Base-by-base conservation (phyloP, 2,888 invertebrate genomes). In the Drosophila mercatorum region DNA sequence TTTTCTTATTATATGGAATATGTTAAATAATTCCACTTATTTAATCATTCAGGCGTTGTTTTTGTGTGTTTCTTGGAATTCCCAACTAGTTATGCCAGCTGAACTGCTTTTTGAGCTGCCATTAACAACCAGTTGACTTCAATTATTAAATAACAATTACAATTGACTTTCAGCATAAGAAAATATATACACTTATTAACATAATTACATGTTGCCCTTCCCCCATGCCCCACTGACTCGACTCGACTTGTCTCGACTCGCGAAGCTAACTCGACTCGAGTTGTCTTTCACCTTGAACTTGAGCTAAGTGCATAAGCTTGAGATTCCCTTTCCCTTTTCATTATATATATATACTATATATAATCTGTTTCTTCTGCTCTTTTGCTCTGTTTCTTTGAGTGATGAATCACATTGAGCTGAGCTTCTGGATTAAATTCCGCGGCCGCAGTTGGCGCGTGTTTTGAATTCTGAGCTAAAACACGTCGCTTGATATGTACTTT, bases 261-360 rank as follows among this genome's bases (percentile, higher is more conserved):
- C 44, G 17, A 0, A 44, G 44, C 22, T 12, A 34, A 22, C 46
- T 38, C 10, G 41, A 31, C 12, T 12, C 22, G 7, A 22, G 11
- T 34, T 51, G 34, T 22, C 34, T 51, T 26, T 77, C 43, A 72
- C 83, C 83, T 87, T 83, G 88, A 83, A 83, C 83, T 87, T 83
- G 76, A 34, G 56, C 61, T 31, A 52, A 74, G 78, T 78, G 73
- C 72, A 72, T 51, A 66, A 59, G 26, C 38, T 52, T 44, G 11
- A 56, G 26, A 56, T 74, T 70, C 68, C 72, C 82, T 81, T 84
- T 81, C 80, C 62, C 79, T 84, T 83, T 76, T 64, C 43, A 31
- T n/a, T 11, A 43, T 17, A 41, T 17, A 56, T 43, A 31, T 31
- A 17, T 3, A 43, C 22, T 44, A 34, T 22, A 11, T 6, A 34